phyloP scores from a whole-genome alignment of 2,113 vertebrate genomes.

The Nyctereutes procyonoides region DNA sequence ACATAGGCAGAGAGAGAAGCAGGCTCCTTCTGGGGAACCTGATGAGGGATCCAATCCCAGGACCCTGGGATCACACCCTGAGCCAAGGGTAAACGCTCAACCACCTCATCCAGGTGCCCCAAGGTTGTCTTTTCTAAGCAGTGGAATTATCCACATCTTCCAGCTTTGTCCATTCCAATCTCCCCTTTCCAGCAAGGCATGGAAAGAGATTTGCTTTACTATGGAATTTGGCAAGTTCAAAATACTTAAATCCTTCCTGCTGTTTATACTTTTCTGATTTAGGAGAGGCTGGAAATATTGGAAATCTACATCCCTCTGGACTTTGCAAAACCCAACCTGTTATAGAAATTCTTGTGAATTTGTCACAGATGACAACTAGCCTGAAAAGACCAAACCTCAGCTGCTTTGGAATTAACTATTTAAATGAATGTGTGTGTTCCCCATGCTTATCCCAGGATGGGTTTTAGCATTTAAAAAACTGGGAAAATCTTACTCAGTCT shows the following conservation, averaged over 20 bases:
- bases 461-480: conserved; percentile 13
- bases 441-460: neutral
- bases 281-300: conserved; percentile 45
- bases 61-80: neutral
- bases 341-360: conserved; percentile 8
- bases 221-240: neutral
- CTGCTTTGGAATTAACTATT: neutral
- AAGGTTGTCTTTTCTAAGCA: neutral
- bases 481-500: neutral
- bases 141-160: neutral
- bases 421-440: neutral
- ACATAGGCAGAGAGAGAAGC: neutral
- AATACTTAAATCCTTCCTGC: neutral
- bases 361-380: neutral
- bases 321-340: neutral
- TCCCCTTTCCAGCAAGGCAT: neutral
- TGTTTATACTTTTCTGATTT: neutral
- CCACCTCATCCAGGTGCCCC: neutral
- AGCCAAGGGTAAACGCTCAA: neutral
- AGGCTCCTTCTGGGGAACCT: neutral
- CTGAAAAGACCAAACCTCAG: neutral
- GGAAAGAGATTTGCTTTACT: neutral
- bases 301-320: conserved; percentile 43
- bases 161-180: accelerated
- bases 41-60: neutral